Evolutionary conservation across 2,888 invertebrate genomes (phyloP).

Genomic region (Patella pellucida): DNA sequence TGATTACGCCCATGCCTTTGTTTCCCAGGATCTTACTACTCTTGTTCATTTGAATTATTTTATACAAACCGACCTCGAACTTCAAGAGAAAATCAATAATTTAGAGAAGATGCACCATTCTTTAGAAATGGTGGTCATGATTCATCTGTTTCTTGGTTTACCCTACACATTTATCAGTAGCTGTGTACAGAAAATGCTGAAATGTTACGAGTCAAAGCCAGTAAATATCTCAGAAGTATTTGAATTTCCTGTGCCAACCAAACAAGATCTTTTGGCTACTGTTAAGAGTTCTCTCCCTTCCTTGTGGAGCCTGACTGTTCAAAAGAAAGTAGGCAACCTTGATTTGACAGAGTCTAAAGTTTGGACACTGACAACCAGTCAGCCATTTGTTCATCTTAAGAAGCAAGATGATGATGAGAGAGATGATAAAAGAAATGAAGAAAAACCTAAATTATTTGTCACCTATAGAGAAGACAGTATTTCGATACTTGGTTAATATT

Average conservation of each 20-base stretch:
- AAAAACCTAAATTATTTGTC: neutral
- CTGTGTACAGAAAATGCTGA: slow-evolving; percentile 47
- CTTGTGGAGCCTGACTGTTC: slow-evolving; percentile 43
- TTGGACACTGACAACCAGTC: slow-evolving; percentile 38
- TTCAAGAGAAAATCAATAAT: slow-evolving; percentile 40
- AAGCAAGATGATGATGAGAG: neutral
- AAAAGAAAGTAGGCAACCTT: slow-evolving; percentile 32
- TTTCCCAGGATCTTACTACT: slow-evolving; percentile 53
- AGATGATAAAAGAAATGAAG: neutral
- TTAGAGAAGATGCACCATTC: slow-evolving; percentile 54
- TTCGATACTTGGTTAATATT: neutral
- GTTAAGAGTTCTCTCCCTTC: slow-evolving; percentile 41
- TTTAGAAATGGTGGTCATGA: slow-evolving; percentile 55
- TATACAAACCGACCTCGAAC: slow-evolving; percentile 30
- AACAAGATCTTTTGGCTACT: slow-evolving; percentile 33
- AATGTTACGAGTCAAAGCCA: slow-evolving; percentile 44
- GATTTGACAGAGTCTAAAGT: slow-evolving; percentile 34
- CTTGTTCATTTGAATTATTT: slow-evolving; percentile 44
- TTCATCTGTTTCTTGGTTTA: slow-evolving; percentile 51
- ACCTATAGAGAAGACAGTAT: neutral
- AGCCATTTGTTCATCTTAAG: slow-evolving; percentile 41
- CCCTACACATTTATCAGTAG: slow-evolving; percentile 44
- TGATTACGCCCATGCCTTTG: slow-evolving; percentile 54
- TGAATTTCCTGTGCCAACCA: slow-evolving; percentile 45
- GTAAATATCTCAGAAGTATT: slow-evolving; percentile 41